Evolutionary conservation across 2,888 invertebrate genomes (phyloP).

Genomic region (Cataglyphis rosenhaueri): DNA sequence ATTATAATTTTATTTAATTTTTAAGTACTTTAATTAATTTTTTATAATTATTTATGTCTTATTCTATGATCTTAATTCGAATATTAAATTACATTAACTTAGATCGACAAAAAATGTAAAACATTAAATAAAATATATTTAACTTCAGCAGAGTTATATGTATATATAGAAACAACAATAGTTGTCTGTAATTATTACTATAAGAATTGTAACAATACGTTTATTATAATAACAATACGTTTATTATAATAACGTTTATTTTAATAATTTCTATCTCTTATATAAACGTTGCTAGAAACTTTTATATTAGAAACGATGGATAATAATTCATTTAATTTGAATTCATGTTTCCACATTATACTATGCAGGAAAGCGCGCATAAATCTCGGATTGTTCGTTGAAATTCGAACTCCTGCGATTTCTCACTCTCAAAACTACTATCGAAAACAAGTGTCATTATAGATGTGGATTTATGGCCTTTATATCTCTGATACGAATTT

Average conservation of each 20-base stretch:
- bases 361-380: conserved; percentile 17
- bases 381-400: conserved; percentile 41
- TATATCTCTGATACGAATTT: conserved; percentile 62
- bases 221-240: too few species aligned
- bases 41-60: background rate
- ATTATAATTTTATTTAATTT: background rate
- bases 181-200: background rate
- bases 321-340: conserved; percentile 37
- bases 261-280: too few species aligned
- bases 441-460: conserved; percentile 71
- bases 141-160: background rate
- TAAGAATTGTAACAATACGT: too few species aligned
- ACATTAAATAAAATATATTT: background rate
- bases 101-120: background rate
- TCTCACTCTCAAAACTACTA: conserved; percentile 26
- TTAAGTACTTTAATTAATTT: background rate
- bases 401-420: conserved; percentile 46
- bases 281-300: conserved; percentile 19
- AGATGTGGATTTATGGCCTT: conserved; percentile 68
- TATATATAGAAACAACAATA: background rate
- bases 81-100: background rate
- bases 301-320: conserved; percentile 22
- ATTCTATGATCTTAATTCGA: background rate
- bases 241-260: too few species aligned
- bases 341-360: conserved; percentile 32